phyloP scores from a whole-genome alignment of 1,140 invertebrate genomes.

The Pemphigus obesinymphae region DNA sequence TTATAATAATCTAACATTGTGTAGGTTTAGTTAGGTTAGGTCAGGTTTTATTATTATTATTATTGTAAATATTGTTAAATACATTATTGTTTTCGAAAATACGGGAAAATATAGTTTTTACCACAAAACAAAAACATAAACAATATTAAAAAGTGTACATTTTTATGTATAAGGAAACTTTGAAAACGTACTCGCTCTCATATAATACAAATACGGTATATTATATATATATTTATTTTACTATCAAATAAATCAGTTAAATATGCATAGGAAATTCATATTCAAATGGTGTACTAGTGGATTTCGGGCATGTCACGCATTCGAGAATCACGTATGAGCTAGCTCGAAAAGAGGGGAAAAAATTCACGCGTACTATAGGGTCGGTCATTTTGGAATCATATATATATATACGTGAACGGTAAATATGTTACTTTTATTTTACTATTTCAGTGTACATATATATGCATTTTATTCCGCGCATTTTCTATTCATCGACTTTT shows the following conservation, averaged over 20 bases:
- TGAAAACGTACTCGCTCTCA: too few species aligned
- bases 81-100: too few species aligned
- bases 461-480: not conserved
- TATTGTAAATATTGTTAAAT: too few species aligned
- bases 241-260: slow-evolving; percentile 10
- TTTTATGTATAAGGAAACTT: too few species aligned
- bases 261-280: not conserved
- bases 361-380: not conserved
- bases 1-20: too few species aligned
- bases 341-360: not conserved
- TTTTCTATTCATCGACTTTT: not conserved
- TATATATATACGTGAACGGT: not conserved
- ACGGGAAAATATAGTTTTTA: too few species aligned
- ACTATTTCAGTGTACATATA: not conserved
- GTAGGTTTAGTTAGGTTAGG: too few species aligned
- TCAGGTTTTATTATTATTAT: too few species aligned
- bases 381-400: slow-evolving; percentile 9
- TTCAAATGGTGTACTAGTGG: not conserved
- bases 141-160: too few species aligned
- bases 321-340: not conserved
- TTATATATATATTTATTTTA: not conserved
- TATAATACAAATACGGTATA: not conserved
- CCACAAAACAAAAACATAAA: too few species aligned
- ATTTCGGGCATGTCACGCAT: not conserved
- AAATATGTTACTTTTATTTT: not conserved